These are phyloP conservation scores for Sciurus niger DNA, from an alignment of 2,113 vertebrate species.

Conservation along the genomic window DNA sequence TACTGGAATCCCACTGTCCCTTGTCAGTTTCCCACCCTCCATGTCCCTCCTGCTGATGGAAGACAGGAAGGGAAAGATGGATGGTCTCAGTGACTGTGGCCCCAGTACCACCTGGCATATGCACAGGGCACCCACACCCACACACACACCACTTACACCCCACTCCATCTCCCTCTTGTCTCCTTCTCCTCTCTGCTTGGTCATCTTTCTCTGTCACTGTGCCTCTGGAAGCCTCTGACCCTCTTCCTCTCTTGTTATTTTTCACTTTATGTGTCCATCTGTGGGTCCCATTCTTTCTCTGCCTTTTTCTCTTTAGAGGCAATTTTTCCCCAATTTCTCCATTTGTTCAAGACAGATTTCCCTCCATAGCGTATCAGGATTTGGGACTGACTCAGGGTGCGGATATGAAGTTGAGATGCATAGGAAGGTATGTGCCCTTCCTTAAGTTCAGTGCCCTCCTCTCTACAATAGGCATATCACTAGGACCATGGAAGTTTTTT, in stretches of 20 bases:
- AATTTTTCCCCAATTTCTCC: neutral
- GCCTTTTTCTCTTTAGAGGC: neutral
- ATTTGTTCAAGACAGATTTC: no score
- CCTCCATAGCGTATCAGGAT: neutral
- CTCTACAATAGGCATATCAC: neutral
- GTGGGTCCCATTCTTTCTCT: no score
- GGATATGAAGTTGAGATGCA: neutral
- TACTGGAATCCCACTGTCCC: slow-evolving; percentile 59
- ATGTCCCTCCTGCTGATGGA: neutral
- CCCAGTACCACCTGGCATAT: neutral
- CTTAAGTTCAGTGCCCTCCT: fast-evolving
- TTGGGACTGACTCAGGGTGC: fast-evolving
- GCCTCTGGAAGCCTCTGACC: no score
- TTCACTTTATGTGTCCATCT: neutral
- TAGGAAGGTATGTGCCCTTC: neutral
- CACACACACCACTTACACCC: no score
- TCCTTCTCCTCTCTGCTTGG: neutral
- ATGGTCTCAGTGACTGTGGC: no score
- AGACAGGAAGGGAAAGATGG: neutral
- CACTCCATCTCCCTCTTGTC: fast-evolving
- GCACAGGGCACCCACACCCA: fast-evolving
- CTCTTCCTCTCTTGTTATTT: neutral
- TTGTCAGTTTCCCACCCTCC: slow-evolving; percentile 44
- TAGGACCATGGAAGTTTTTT: fast-evolving
- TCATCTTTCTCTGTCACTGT: neutral